Conservation (phyloP, 2,797 vertebrate species). For the Podarcis lilfordi region DNA sequence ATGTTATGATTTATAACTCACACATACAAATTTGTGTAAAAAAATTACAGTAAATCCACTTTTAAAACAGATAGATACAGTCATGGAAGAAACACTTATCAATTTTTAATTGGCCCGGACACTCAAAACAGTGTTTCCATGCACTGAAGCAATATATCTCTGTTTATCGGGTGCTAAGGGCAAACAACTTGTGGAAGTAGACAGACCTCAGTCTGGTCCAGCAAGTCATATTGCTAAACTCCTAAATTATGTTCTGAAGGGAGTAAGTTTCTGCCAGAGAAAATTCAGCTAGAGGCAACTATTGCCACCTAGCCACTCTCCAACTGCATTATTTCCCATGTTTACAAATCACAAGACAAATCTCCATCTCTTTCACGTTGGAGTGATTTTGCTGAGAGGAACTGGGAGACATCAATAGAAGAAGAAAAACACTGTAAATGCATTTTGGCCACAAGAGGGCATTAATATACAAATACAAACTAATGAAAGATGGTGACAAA, state of each 20-base stretch:
- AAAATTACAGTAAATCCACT: no score
- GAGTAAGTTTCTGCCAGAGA: neutral
- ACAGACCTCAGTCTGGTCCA: neutral
- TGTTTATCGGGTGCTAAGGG: no score
- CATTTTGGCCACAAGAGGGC: slow-evolving; percentile 13
- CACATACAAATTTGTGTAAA: no score
- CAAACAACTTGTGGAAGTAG: neutral
- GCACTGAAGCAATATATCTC: no score
- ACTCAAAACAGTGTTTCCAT: neutral
- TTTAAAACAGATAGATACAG: neutral
- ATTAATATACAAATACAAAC: neutral
- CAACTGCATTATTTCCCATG: neutral
- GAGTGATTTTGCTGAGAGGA: neutral
- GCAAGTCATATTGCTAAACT: neutral
- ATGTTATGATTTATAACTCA: no score
- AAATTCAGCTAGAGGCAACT: neutral
- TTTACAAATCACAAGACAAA: neutral
- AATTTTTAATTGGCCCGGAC: neutral
- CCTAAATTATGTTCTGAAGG: neutral
- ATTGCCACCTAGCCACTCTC: neutral
- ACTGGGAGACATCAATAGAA: neutral
- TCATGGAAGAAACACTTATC: neutral
- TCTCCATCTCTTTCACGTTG: neutral
- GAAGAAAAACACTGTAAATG: neutral
- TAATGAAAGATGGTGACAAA: neutral